Evolutionary conservation across 2,797 vertebrate genomes (phyloP).

Genomic region (Carcharodon carcharias): DNA sequence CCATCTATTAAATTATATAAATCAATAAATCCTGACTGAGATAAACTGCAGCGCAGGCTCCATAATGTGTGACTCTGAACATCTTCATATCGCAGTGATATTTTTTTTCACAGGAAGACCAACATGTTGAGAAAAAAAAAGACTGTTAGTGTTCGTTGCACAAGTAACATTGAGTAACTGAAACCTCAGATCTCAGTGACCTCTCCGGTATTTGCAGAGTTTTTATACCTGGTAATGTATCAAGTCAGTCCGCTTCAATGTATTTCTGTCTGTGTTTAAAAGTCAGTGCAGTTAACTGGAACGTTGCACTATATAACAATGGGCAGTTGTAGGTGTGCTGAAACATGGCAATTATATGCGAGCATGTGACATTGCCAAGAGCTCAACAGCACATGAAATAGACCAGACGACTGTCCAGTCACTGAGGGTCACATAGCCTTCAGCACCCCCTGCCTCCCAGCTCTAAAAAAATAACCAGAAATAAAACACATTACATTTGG

Average conservation of each 20-base stretch:
- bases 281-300: slow-evolving; percentile 8
- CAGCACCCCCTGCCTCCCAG: neutral
- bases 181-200: neutral
- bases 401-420: neutral
- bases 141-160: neutral
- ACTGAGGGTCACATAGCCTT: neutral
- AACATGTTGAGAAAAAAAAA: neutral
- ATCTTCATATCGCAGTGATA: neutral
- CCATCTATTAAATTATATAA: neutral
- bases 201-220: neutral
- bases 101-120: neutral
- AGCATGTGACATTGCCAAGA: neutral
- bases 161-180: neutral
- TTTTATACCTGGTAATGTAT: slow-evolving; percentile 7
- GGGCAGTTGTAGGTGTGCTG: neutral
- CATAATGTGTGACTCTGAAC: neutral
- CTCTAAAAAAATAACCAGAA: neutral
- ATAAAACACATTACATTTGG: neutral
- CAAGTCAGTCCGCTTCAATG: neutral
- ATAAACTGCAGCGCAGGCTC: neutral
- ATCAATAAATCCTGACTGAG: neutral
- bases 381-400: neutral
- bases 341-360: neutral
- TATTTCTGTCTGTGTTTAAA: slow-evolving; percentile 1
- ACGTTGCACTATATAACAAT: neutral